These are phyloP conservation scores for Lobophora halterata DNA, from an alignment of 2,888 invertebrate species.

Conservation along the genomic window DNA sequence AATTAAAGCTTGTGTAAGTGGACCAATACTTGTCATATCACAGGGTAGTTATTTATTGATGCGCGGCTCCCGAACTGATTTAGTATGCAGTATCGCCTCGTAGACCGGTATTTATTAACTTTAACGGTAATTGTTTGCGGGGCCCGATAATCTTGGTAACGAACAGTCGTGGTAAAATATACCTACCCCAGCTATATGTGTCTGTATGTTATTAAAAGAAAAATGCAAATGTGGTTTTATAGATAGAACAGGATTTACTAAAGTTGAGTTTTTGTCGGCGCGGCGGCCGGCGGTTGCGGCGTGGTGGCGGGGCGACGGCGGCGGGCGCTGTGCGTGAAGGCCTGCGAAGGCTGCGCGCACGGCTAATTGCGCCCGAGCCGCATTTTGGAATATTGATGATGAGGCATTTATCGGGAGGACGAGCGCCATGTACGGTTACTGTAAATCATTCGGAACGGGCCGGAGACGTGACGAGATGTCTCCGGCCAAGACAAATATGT, in stretches of 20 bases:
- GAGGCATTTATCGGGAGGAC: conserved; percentile 78
- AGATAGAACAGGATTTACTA: conserved; percentile 70
- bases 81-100: conserved; percentile 62
- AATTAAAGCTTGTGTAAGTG: conserved; percentile 63
- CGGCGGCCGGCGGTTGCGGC: no score
- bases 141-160: conserved; percentile 38
- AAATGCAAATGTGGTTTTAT: conserved; percentile 65
- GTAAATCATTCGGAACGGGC: conserved; percentile 76
- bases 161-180: conserved; percentile 30
- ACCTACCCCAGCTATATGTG: conserved; percentile 23
- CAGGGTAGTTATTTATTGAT: conserved; percentile 58
- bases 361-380: conserved; percentile 76
- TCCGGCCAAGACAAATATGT: conserved; percentile 72
- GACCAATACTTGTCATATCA: conserved; percentile 62
- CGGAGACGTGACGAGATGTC: conserved; percentile 76
- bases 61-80: conserved; percentile 57
- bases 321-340: conserved; percentile 58
- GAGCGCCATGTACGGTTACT: conserved; percentile 71
- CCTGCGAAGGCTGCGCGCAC: conserved; percentile 71
- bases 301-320: conserved; percentile 41
- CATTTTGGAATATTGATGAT: conserved; percentile 81
- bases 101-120: conserved; percentile 55
- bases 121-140: conserved; percentile 51
- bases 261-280: conserved; percentile 63
- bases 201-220: conserved; percentile 39